Percentiles rank a stretch among this genome's conserved stretches.
Conservation (phyloP, 2,888 invertebrate genomes). For the Gisinianus flammeolus region DNA sequence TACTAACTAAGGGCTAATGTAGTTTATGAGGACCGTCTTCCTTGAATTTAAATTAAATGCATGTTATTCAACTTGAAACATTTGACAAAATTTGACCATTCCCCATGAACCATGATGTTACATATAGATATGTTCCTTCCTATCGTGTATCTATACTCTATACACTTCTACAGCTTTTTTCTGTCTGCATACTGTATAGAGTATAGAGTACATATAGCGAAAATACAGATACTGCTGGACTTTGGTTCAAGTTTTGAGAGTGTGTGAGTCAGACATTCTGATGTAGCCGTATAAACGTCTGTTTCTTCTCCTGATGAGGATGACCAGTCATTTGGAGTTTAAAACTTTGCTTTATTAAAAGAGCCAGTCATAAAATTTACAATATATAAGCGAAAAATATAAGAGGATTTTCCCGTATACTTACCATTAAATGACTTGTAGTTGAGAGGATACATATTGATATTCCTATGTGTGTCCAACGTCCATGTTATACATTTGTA, state of each 20-base stretch:
- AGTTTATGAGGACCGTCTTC: slow-evolving; percentile 14
- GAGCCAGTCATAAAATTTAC: slow-evolving; percentile 19
- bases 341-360: slow-evolving; percentile 9
- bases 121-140: background rate
- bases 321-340: background rate
- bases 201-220: too few species aligned
- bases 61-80: background rate
- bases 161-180: background rate
- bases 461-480: too few species aligned
- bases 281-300: too few species aligned
- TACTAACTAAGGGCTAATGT: too few species aligned
- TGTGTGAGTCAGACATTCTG: too few species aligned
- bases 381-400: background rate
- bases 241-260: too few species aligned
- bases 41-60: slow-evolving; percentile 14
- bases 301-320: too few species aligned
- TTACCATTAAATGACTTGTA: too few species aligned
- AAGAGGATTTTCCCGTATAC: too few species aligned
- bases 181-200: too few species aligned
- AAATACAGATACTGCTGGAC: too few species aligned
- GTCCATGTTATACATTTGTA: background rate
- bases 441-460: background rate
- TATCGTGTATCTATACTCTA: background rate
- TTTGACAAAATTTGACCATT: background rate
- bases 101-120: background rate